A percentile compares a stretch with the other conserved stretches of the same genome.
Conservation (phyloP, 2,113 vertebrate genomes). For the Neomonachus schauinslandi region DNA sequence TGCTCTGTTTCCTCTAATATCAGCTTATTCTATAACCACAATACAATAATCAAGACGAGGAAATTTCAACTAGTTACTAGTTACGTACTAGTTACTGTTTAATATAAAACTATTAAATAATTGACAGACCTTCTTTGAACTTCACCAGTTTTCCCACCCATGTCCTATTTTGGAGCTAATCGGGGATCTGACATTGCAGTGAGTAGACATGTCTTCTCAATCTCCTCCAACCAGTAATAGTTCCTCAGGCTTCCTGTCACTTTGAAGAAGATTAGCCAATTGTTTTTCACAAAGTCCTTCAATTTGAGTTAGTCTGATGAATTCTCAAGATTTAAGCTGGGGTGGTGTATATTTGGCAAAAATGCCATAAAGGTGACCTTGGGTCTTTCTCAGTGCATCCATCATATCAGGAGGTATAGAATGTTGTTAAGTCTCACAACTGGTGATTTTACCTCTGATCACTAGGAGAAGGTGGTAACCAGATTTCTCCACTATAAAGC, state of each 20-base stretch:
- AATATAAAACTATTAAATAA: background rate
- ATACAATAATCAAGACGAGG: background rate
- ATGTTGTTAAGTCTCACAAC: background rate
- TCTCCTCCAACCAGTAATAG: background rate
- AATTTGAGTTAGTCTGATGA: background rate
- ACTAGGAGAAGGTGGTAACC: background rate
- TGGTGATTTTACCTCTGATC: background rate
- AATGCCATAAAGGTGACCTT: background rate
- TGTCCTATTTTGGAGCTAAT: background rate
- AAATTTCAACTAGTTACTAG: background rate
- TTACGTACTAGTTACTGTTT: background rate
- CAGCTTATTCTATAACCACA: background rate
- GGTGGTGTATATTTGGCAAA: background rate
- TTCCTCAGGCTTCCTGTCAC: background rate
- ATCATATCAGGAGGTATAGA: background rate
- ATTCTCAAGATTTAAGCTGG: background rate
- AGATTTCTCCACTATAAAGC: background rate
- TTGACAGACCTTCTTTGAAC: background rate
- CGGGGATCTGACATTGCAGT: background rate
- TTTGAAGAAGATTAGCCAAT: background rate
- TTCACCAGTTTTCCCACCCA: background rate
- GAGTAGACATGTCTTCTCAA: background rate
- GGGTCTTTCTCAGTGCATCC: background rate
- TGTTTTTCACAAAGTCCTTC: background rate
- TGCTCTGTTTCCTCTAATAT: background rate